These are phyloP conservation scores for Grammomys surdaster DNA, from an alignment of 2,113 vertebrate species.

Conservation along the genomic window DNA sequence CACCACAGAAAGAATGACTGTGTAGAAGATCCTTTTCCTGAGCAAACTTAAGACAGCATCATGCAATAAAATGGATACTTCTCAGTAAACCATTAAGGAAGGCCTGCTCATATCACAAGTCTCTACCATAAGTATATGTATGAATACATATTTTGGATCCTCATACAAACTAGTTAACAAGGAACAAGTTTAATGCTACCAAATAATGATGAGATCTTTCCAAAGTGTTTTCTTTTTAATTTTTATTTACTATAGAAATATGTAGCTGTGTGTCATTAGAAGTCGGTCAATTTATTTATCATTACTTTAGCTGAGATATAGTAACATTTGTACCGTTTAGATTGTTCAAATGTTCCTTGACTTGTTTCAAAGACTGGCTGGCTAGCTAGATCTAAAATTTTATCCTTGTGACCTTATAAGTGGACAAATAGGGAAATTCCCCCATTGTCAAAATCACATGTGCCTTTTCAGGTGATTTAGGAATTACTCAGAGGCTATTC, in stretches of 20 bases:
- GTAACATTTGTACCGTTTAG: neutral
- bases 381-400: neutral
- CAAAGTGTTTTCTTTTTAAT: constrained; percentile 7
- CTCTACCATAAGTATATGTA: neutral
- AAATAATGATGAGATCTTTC: neutral
- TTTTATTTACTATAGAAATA: neutral
- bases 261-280: neutral
- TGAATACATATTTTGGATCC: constrained; percentile 18
- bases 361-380: neutral
- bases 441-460: constrained; percentile 19
- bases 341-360: constrained; percentile 15
- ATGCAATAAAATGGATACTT: neutral
- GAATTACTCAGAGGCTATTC: constrained; percentile 57
- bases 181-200: neutral
- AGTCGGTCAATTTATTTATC: neutral
- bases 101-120: neutral
- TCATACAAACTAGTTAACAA: neutral
- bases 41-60: neutral
- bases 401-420: constrained; percentile 5
- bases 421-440: constrained; percentile 45
- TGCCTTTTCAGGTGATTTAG: constrained; percentile 43
- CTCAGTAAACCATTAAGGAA: neutral
- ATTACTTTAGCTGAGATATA: neutral
- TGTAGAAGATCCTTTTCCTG: neutral
- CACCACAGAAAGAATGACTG: neutral